phyloP scores from a whole-genome alignment of 2,113 vertebrate genomes.

The Salvelinus alpinus region DNA sequence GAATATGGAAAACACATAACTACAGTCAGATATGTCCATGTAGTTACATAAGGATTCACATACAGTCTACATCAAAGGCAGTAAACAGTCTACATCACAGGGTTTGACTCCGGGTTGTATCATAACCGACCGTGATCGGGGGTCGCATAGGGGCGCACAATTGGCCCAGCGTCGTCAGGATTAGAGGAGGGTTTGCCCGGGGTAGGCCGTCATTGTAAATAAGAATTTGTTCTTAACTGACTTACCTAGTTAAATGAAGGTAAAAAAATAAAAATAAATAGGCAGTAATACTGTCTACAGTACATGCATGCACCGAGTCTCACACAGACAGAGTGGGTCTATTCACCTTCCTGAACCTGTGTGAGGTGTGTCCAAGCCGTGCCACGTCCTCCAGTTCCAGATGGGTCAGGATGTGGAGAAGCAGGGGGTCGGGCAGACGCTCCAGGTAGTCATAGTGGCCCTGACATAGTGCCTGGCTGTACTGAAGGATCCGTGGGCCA shows the following conservation, averaged over 20 bases:
- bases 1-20: too few relatives aligned
- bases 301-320: background rate
- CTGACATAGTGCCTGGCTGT: constrained; percentile 75
- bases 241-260: background rate
- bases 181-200: too few relatives aligned
- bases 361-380: constrained; percentile 77
- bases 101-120: too few relatives aligned
- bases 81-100: too few relatives aligned
- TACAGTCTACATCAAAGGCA: background rate
- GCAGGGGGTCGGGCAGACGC: constrained; percentile 75
- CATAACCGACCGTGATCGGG: too few relatives aligned
- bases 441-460: constrained; percentile 82
- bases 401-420: constrained; percentile 78
- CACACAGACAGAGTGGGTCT: background rate
- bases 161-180: too few relatives aligned
- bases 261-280: too few relatives aligned
- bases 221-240: too few relatives aligned
- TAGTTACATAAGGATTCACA: background rate
- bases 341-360: constrained; percentile 75
- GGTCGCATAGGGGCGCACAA: too few relatives aligned
- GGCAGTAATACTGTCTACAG: too few relatives aligned
- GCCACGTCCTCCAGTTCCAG: constrained; percentile 82
- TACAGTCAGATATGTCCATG: background rate
- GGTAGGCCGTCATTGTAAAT: too few relatives aligned
- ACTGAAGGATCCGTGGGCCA: constrained; percentile 70